Evolutionary conservation across 2,113 vertebrate genomes (phyloP).

Genomic region (Nicator chloris): DNA sequence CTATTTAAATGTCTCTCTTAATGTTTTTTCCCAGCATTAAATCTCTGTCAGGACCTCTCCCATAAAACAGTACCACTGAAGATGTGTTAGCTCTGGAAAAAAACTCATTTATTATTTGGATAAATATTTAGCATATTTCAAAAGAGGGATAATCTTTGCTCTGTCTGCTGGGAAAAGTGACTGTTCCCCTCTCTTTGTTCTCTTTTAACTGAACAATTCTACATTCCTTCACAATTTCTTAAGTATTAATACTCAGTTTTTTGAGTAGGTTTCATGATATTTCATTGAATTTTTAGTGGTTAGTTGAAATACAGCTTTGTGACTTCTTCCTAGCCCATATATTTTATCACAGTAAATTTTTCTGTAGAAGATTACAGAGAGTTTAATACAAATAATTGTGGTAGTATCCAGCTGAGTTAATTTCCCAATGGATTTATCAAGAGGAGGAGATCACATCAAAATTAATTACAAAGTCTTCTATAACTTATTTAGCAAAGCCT

Average conservation of each 20-base stretch:
- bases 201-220: background rate
- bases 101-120: background rate
- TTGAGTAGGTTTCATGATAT: background rate
- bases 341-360: background rate
- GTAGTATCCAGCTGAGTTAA: constrained; percentile 2
- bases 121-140: background rate
- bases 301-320: background rate
- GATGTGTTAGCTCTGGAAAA: background rate
- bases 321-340: background rate
- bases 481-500: constrained; percentile 24
- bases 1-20: background rate
- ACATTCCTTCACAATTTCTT: background rate
- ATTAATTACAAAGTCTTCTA: constrained; percentile 39
- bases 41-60: background rate
- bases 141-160: background rate
- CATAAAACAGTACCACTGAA: background rate
- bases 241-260: background rate
- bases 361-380: background rate
- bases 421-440: constrained; percentile 24
- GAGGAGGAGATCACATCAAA: background rate
- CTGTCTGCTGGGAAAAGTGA: background rate
- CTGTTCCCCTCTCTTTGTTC: background rate
- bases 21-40: background rate
- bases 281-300: background rate
- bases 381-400: constrained; percentile 9